Evolutionary conservation across 2,888 invertebrate species (phyloP), one percentile per base, ranked within the genome.

Genomic region (Erebia epiphron): DNA sequence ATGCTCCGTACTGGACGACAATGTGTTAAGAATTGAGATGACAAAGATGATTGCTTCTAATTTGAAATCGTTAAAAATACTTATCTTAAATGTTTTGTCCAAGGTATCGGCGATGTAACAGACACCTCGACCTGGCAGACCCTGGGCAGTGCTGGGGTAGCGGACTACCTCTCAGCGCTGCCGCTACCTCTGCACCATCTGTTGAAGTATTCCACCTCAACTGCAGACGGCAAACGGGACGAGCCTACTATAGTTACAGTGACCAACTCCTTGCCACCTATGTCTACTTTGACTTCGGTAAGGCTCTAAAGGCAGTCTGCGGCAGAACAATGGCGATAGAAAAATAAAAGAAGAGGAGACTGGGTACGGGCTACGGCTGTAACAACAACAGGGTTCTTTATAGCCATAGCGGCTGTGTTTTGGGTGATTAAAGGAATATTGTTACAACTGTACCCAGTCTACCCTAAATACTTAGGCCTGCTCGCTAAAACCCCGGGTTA

Each of bases 131-230:
- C 96, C 0, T 97, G 96, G 96, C 96, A 96, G 85, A 95, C 96
- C 1, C 87, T 96, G 54, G 97, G 97, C 68, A 96, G 97, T 0
- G 35, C 35, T 35, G 96, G 97, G 0, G 97, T 97, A 10, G 97
- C 97, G 11, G 97, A 97, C 88, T 97, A 97, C 86, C 94, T 97
- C 72, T 97, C 97, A 10, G 97, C 97, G 73, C 88, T 97, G 77
- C 97, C 97, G 0, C 88, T 97, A 69, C 97, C 97, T 41, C 89
- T 97, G 67, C 97, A 97, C 83, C 97, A 97, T 85, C 96, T 97
- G 78, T 94, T 97, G 52, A 97, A 97, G 86, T 97, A 97, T 87
- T 97, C 97, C 2, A 73, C 86, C 0, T 96, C 97, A 13, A 8
- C 56, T 0, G 96, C 96, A 0, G 96, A 95, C 73, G 95, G 95